A percentile compares a stretch with the other conserved stretches of the same genome.
These are phyloP conservation scores for Cerceris rybyensis DNA, from an alignment of 2,888 invertebrate genomes.

Conservation along the genomic window DNA sequence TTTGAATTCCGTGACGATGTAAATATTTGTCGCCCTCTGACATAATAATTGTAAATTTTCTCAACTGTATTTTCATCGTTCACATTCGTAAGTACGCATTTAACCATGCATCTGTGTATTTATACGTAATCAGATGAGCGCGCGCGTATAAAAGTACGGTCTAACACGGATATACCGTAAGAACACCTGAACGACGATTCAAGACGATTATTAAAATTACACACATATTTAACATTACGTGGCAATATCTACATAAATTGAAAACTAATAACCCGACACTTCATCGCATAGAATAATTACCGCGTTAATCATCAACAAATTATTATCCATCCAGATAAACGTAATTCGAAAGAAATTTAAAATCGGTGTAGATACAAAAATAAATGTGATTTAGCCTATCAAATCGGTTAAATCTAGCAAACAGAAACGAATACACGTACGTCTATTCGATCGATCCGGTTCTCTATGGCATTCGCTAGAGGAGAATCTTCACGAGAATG, in stretches of 20 bases:
- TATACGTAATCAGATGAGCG: background rate
- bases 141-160: background rate
- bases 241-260: slow-evolving; percentile 2
- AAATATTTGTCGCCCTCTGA: too few relatives aligned
- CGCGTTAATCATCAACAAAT: background rate
- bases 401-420: slow-evolving; percentile 24
- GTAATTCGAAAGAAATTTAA: slow-evolving; percentile 10
- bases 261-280: background rate
- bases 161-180: background rate
- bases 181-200: slow-evolving; percentile 3
- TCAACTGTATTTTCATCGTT: background rate
- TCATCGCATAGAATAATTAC: background rate
- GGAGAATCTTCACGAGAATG: slow-evolving; percentile 18
- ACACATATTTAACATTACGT: slow-evolving; percentile 26
- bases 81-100: background rate
- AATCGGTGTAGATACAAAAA: background rate
- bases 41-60: background rate
- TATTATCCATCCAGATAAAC: background rate
- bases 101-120: background rate
- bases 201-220: slow-evolving; percentile 11
- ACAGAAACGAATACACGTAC: slow-evolving; percentile 20
- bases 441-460: slow-evolving; percentile 32
- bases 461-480: slow-evolving; percentile 4
- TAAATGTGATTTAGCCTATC: slow-evolving; percentile 15
- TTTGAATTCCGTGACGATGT: too few relatives aligned